A percentile compares a stretch with the other conserved stretches of the same genome.
Evolutionary conservation across 2,888 invertebrate species (phyloP).

Genomic region (Agelastica alni): DNA sequence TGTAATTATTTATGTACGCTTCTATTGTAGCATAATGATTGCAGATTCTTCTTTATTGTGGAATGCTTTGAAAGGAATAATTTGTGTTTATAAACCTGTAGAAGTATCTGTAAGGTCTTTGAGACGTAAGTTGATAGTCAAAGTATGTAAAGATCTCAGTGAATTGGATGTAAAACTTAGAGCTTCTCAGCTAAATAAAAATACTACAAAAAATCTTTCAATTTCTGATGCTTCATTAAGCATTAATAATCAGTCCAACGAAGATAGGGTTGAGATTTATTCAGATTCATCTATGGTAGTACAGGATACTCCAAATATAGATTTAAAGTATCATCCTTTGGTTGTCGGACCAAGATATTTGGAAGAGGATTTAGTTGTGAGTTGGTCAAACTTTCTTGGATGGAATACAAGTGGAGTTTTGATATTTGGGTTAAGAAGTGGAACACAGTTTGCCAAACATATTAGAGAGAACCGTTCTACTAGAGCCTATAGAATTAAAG

Average conservation of each 20-base stretch:
- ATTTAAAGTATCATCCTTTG: constrained; percentile 62
- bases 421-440: constrained; percentile 77
- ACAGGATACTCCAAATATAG: background rate
- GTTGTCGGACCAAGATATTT: constrained; percentile 79
- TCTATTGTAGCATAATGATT: constrained; percentile 41
- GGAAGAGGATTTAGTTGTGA: constrained; percentile 66
- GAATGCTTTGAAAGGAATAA: constrained; percentile 71
- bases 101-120: constrained; percentile 62
- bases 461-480: constrained; percentile 67
- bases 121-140: constrained; percentile 63
- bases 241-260: background rate
- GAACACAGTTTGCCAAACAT: constrained; percentile 61
- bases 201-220: background rate
- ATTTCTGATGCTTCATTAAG: background rate
- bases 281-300: background rate
- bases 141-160: constrained; percentile 62
- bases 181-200: background rate
- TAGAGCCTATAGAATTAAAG: constrained; percentile 74
- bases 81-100: constrained; percentile 80
- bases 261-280: background rate
- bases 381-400: constrained; percentile 65
- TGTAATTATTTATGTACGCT: too few relatives aligned
- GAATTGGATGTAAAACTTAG: constrained; percentile 23
- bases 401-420: constrained; percentile 73
- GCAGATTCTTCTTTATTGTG: constrained; percentile 63